Evolutionary conservation across 2,797 vertebrate genomes (phyloP).

Genomic region (Phrynocephalus vlangalii): DNA sequence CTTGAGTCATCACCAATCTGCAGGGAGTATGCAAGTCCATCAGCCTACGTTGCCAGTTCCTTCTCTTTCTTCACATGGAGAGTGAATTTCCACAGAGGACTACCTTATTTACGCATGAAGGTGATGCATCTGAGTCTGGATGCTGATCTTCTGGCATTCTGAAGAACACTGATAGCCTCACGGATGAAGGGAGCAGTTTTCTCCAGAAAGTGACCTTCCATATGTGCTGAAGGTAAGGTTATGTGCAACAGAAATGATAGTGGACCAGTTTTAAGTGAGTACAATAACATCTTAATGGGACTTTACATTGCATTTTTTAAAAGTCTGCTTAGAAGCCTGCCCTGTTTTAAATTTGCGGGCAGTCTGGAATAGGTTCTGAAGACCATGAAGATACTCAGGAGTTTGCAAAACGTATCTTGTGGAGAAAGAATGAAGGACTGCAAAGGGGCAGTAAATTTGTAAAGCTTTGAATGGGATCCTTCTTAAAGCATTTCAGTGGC

Average conservation of each 20-base stretch:
- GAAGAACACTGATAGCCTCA: too few species aligned
- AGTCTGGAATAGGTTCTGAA: neutral
- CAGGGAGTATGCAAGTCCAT: too few species aligned
- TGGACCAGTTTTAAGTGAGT: neutral
- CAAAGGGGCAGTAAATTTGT: neutral
- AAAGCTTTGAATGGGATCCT: neutral
- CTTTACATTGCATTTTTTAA: neutral
- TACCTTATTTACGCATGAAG: too few species aligned
- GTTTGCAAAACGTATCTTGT: neutral
- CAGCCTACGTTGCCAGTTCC: too few species aligned
- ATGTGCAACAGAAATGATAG: neutral
- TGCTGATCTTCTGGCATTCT: too few species aligned
- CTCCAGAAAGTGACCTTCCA: neutral
- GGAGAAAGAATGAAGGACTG: neutral
- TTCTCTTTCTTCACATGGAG: too few species aligned
- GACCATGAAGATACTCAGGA: neutral
- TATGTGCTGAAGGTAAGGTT: too few species aligned
- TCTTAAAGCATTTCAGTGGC: neutral
- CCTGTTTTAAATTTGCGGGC: neutral
- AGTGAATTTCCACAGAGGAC: too few species aligned
- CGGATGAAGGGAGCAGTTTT: neutral
- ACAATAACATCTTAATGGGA: neutral
- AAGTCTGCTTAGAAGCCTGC: neutral
- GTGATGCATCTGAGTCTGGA: too few species aligned
- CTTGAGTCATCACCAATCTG: too few species aligned